Conservation (phyloP, 2,888 invertebrate genomes). For the Ctenicera cuprea region DNA sequence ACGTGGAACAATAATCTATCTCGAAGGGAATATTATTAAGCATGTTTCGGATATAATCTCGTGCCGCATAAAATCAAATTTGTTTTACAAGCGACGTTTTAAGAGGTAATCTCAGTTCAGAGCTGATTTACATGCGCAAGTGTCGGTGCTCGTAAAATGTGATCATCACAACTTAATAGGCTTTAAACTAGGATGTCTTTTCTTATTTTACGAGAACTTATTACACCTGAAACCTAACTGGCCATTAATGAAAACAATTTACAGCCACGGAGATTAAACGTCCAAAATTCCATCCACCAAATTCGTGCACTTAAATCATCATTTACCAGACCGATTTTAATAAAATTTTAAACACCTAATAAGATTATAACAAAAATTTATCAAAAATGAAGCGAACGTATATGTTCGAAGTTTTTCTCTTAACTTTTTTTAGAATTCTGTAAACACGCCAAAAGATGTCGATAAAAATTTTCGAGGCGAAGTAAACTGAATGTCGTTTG, state of each 20-base stretch:
- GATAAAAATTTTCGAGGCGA: too few species aligned
- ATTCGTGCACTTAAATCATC: too few species aligned
- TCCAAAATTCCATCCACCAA: too few species aligned
- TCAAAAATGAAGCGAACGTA: too few species aligned
- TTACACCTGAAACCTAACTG: constrained; percentile 30
- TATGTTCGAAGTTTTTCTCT: too few species aligned
- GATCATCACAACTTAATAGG: constrained; percentile 40
- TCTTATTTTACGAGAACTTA: constrained; percentile 19
- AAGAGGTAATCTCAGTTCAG: constrained; percentile 40
- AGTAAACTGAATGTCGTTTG: too few species aligned
- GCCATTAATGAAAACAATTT: constrained; percentile 2
- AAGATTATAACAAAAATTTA: too few species aligned
- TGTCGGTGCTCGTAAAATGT: constrained; percentile 33
- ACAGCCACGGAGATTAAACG: not conserved
- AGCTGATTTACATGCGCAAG: constrained; percentile 41
- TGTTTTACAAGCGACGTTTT: constrained; percentile 35
- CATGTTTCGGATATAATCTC: constrained; percentile 37
- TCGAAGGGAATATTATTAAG: constrained; percentile 32
- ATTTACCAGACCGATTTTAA: too few species aligned
- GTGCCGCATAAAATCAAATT: constrained; percentile 34
- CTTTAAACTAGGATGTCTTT: constrained; percentile 36
- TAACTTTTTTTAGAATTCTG: too few species aligned
- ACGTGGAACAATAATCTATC: constrained; percentile 32
- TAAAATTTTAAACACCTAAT: too few species aligned
- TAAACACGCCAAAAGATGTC: too few species aligned